Base-by-base conservation (phyloP, 2,113 vertebrate genomes). In the Carlito syrichta region DNA sequence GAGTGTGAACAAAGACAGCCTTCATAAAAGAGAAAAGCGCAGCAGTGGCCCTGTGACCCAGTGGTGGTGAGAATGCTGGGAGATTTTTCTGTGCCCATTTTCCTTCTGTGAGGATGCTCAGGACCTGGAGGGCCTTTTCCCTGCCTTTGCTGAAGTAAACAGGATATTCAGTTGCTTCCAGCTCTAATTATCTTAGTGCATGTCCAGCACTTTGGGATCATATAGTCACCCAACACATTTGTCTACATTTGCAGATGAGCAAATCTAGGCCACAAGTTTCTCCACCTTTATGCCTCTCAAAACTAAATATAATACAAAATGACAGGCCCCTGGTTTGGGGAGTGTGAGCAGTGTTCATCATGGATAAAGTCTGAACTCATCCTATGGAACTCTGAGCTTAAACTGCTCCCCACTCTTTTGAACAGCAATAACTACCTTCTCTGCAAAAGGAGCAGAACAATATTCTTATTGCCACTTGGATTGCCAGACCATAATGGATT, bases 341-440 rank as follows among this genome's bases (percentile, higher is more conserved):
- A 89, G 52, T n/a, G 14, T 43, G 58, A 43, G 54, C 11, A 23
- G 8, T 4, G 3, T 14, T 74, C 48, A 63, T 32, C 27, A 27
- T 1, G 16, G 30, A 20, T 43, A 78, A 89, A 77, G 60, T 17
- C 27, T 22, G 3, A 43, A 66, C n/a, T 66, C 27, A 68, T 11
- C 38, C 17, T 27, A 0, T 30, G 38, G 45, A 35, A 11, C 8
- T 4, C 11, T 5, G 2, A 2, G 20, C 48, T 52, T 23, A 20
- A 54, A 32, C 19, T 62, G 16, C 17, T 22, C 32, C 30, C 25
- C 19, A 16, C 22, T 19, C 8, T 3, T 54, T 66, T 13, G n/a
- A 63, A 48, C 13, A 32, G 60, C 35, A 52, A 12, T 11, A 8
- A 11, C 66, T 3, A 30, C 27, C 40, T 63, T 73, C 87, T 25